Conservation (phyloP, 1,140 invertebrate species). For the Odontomachus brunneus region DNA sequence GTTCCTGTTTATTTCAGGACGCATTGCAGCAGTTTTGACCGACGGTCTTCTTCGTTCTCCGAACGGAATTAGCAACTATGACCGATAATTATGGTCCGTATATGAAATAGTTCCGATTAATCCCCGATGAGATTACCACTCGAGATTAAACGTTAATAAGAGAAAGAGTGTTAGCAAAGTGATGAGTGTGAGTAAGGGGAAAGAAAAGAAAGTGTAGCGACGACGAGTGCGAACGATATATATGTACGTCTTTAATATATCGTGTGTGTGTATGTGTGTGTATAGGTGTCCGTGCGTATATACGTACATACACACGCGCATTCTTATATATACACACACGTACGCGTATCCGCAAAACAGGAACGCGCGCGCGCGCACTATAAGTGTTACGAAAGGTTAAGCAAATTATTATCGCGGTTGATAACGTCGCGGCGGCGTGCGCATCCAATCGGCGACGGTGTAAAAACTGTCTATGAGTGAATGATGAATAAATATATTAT, state of each 20-base stretch:
- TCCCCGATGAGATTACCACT: conserved; percentile 29
- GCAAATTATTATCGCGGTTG: conserved; percentile 80
- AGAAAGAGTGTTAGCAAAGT: not conserved
- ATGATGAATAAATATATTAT: conserved; percentile 78
- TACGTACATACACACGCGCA: conserved; percentile 19
- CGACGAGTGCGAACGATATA: conserved; percentile 62
- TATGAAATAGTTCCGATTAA: conserved; percentile 5
- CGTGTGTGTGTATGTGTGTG: conserved; percentile 17
- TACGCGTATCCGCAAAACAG: not conserved
- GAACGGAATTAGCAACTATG: not conserved
- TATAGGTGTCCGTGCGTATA: not conserved
- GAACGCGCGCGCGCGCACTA: conserved; percentile 65
- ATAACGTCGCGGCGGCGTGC: conserved; percentile 65
- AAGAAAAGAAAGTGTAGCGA: not conserved
- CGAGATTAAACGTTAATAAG: conserved; percentile 14
- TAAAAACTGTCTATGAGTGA: conserved; percentile 81
- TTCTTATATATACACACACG: not conserved
- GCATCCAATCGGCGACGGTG: conserved; percentile 72
- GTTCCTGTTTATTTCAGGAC: not conserved
- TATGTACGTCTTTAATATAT: too few relatives aligned
- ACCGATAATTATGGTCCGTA: not conserved
- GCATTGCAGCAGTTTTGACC: too few relatives aligned
- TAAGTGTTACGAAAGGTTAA: conserved; percentile 81
- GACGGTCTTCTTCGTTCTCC: not conserved
- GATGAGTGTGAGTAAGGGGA: conserved; percentile 11